A percentile compares a stretch with the other conserved stretches of the same genome.
Conservation (phyloP, 2,113 vertebrate genomes). For the Cochlearius cochlearius region DNA sequence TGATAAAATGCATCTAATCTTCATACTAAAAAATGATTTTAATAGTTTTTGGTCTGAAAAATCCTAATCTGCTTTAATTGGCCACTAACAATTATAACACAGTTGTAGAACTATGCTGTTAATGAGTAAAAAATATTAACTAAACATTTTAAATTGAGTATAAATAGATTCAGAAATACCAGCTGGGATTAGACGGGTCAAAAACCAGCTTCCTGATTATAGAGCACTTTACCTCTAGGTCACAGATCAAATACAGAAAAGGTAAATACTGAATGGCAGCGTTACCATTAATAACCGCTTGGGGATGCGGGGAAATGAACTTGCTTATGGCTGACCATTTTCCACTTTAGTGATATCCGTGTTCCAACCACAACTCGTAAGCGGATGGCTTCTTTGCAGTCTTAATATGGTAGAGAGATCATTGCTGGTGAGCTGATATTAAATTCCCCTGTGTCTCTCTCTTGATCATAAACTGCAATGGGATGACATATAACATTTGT, state of each 20-base stretch:
- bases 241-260: background rate
- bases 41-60: background rate
- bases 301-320: background rate
- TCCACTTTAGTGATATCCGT: background rate
- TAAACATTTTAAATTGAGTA: background rate
- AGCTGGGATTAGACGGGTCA: background rate
- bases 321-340: background rate
- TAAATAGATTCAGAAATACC: background rate
- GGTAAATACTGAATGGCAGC: background rate
- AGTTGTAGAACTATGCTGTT: background rate
- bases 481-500: background rate
- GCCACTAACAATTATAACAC: background rate
- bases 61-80: slow-evolving; percentile 13
- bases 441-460: background rate
- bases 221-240: background rate
- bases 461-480: background rate
- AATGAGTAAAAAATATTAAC: slow-evolving; percentile 6
- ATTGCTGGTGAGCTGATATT: background rate
- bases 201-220: background rate
- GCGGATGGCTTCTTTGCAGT: background rate
- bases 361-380: background rate
- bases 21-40: background rate
- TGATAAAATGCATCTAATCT: background rate
- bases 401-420: background rate
- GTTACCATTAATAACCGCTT: background rate